Percentiles rank a stretch among this genome's conserved stretches.
phyloP scores from a whole-genome alignment of 2,888 invertebrate genomes.

The Temnothorax rugatulus region DNA sequence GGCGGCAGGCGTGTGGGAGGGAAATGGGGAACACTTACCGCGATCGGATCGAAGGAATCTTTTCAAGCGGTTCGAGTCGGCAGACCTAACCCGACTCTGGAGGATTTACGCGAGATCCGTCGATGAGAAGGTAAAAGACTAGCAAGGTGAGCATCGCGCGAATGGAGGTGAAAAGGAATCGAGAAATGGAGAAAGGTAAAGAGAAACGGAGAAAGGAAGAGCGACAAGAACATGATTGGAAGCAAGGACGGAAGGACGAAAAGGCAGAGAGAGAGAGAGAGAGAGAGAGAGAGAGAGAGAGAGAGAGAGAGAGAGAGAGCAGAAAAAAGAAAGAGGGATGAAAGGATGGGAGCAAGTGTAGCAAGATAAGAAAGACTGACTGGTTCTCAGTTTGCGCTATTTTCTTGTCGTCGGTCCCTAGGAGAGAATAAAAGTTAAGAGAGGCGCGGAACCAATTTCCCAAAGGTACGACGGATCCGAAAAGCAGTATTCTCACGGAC shows the following conservation, averaged over 20 bases:
- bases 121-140: constrained; percentile 70
- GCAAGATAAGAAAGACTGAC: constrained; percentile 68
- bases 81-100: constrained; percentile 63
- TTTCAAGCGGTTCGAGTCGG: constrained; percentile 64
- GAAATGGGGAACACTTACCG: constrained; percentile 61
- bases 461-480: constrained; percentile 77
- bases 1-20: background rate
- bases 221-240: constrained; percentile 7
- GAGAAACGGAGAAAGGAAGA: constrained; percentile 9
- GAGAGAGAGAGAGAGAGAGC: constrained; percentile 7
- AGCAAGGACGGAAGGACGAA: constrained; percentile 10
- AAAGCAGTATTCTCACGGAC: constrained; percentile 73
- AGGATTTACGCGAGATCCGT: constrained; percentile 68
- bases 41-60: constrained; percentile 73
- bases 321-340: constrained; percentile 16
- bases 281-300: constrained; percentile 8
- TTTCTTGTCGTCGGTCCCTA: constrained; percentile 77
- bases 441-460: constrained; percentile 81
- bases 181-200: constrained; percentile 28
- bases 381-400: constrained; percentile 77
- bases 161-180: constrained; percentile 30
- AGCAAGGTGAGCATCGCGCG: constrained; percentile 57
- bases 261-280: constrained; percentile 20
- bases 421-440: constrained; percentile 80
- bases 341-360: constrained; percentile 47